Evolutionary conservation across 2,113 vertebrate genomes (phyloP).

Genomic region (Varanus komodoensis): DNA sequence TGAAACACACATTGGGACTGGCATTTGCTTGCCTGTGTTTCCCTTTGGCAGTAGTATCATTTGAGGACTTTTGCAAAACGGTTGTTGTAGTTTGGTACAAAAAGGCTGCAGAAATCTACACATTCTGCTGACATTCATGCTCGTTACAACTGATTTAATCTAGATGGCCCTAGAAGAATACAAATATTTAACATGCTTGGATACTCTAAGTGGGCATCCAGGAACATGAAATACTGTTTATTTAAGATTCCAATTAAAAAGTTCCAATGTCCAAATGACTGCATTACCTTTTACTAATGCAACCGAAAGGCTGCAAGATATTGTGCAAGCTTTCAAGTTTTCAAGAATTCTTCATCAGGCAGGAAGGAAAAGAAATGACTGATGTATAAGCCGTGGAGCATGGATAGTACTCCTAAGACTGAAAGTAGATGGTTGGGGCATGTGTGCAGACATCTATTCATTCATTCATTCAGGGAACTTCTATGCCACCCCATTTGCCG

Average conservation of each 20-base stretch:
- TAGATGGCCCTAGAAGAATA: background rate
- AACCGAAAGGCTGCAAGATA: no score
- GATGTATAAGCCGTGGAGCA: no score
- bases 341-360: no score
- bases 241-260: background rate
- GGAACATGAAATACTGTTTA: background rate
- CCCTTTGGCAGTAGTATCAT: slow-evolving; percentile 27
- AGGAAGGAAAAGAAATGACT: no score
- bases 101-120: background rate
- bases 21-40: slow-evolving; percentile 3
- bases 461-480: no score
- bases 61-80: background rate
- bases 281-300: no score
- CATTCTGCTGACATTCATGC: background rate
- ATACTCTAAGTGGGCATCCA: background rate
- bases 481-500: no score
- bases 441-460: no score
- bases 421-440: no score
- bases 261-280: background rate
- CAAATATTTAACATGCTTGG: background rate
- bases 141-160: background rate
- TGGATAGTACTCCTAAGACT: no score
- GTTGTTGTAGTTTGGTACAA: background rate
- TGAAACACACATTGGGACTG: slow-evolving; percentile 45
- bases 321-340: no score